These are phyloP conservation scores for Solea solea DNA, from an alignment of 2,113 vertebrate species.

Conservation along the genomic window DNA sequence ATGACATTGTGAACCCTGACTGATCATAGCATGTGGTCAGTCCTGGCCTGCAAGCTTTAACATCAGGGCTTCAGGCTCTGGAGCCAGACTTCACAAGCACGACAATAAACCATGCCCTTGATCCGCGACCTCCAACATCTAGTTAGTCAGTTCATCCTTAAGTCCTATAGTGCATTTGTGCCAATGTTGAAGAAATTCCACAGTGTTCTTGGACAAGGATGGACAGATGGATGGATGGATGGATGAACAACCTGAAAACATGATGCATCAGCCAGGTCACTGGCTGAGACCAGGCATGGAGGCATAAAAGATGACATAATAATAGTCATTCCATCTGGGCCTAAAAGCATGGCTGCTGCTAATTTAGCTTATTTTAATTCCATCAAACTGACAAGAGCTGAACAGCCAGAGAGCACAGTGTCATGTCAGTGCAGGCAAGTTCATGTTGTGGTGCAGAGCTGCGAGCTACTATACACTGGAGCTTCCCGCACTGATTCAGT, in stretches of 20 bases:
- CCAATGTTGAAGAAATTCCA: too few species aligned
- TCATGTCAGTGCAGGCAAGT: conserved; percentile 2
- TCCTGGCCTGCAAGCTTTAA: too few species aligned
- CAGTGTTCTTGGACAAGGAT: too few species aligned
- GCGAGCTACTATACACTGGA: conserved; percentile 6
- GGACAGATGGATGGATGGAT: background rate
- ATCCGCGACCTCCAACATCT: too few species aligned
- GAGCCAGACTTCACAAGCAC: too few species aligned
- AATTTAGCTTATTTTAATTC: background rate
- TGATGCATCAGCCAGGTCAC: background rate
- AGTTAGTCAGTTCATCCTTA: too few species aligned
- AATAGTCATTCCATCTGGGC: background rate
- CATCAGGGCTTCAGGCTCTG: too few species aligned
- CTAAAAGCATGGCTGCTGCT: background rate
- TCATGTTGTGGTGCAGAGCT: conserved; percentile 10
- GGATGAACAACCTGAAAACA: background rate
- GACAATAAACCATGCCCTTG: too few species aligned
- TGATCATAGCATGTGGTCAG: too few species aligned
- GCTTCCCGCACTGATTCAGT: conserved; percentile 22
- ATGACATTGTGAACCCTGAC: too few species aligned
- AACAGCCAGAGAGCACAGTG: background rate
- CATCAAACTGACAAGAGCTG: background rate
- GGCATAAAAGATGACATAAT: background rate
- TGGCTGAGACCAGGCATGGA: conserved; percentile 2
- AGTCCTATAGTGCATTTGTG: too few species aligned